Evolutionary conservation across 2,888 invertebrate species (phyloP), one percentile per base, ranked within the genome.

Genomic region (Incurvaria masculella): DNA sequence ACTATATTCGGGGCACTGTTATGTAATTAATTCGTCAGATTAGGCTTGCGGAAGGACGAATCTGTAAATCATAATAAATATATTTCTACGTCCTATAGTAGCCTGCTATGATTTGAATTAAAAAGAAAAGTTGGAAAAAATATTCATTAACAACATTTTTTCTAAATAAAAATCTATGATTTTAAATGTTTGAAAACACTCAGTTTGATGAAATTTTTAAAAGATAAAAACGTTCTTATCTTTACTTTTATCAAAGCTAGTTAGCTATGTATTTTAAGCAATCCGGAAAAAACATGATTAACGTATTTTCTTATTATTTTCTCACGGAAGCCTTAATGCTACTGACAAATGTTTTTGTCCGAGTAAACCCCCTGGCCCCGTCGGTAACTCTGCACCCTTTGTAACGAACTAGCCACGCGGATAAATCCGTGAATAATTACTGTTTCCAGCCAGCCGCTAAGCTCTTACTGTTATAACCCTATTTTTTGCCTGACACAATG

Each of bases 1-100:
- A 75, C 75, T 73, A 68, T 74, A 74, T 69, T 55, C 63, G 59
- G 67, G 69, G 72, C 75, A 76, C 72, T 76, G 75, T 75, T 69
- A 66, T 75, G 76, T 75, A 69, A 65, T 74, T 73, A 75, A 76
- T 74, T 70, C 23, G 23, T 23, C n/a, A n/a, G 23, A 10, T 23
- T 23, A 23, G 23, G 23, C 5, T 23, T 23, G 5, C 23, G 23
- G 4, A 23, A 23, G 4, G 23, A 10, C 23, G 23, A n/a, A n/a
- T n/a, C n/a, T n/a, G n/a, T n/a, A n/a, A n/a, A n/a, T n/a, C n/a
- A n/a, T n/a, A n/a, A n/a, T n/a, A n/a, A n/a, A n/a, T n/a, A n/a
- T n/a, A n/a, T n/a, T n/a, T n/a, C n/a, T n/a, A n/a, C n/a, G n/a
- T n/a, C n/a, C n/a, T n/a, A n/a, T n/a, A n/a, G n/a, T n/a, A n/a